Conservation (phyloP, 2,888 invertebrate genomes). For the Euplagia quadripunctaria region DNA sequence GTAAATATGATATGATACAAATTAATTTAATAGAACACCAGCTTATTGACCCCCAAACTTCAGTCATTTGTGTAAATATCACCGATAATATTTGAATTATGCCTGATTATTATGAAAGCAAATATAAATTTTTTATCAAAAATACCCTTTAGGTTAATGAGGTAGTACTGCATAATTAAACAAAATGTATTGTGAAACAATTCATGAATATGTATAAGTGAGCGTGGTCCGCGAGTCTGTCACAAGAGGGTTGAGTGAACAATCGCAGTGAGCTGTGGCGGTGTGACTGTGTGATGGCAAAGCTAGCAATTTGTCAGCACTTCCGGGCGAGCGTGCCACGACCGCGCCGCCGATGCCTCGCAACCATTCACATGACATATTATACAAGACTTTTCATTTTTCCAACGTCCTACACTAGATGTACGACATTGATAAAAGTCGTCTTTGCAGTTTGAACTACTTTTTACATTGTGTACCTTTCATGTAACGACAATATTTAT, state of each 20-base stretch:
- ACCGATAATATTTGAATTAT: background rate
- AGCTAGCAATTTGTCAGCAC: conserved; percentile 73
- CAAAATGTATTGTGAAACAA: too few relatives aligned
- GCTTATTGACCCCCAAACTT: background rate
- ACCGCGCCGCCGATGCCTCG: conserved; percentile 43
- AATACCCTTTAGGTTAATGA: background rate
- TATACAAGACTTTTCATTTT: conserved; percentile 56
- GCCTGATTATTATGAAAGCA: background rate
- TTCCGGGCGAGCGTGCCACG: conserved; percentile 59
- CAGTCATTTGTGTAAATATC: background rate
- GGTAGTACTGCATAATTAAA: background rate
- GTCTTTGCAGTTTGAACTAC: conserved; percentile 24
- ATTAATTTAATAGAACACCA: background rate
- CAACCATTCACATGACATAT: conserved; percentile 58
- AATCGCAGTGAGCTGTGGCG: conserved; percentile 57
- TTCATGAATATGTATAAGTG: too few relatives aligned
- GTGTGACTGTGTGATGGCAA: conserved; percentile 55
- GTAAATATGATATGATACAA: background rate
- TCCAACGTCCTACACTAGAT: conserved; percentile 36
- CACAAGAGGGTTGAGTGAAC: conserved; percentile 50
- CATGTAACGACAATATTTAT: conserved; percentile 3
- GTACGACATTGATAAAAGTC: conserved; percentile 35
- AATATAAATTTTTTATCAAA: background rate
- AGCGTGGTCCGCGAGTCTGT: conserved; percentile 24
- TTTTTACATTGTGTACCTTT: conserved; percentile 15